Base-by-base conservation (phyloP, 2,797 vertebrate species). In the Lacerta viridis region DNA sequence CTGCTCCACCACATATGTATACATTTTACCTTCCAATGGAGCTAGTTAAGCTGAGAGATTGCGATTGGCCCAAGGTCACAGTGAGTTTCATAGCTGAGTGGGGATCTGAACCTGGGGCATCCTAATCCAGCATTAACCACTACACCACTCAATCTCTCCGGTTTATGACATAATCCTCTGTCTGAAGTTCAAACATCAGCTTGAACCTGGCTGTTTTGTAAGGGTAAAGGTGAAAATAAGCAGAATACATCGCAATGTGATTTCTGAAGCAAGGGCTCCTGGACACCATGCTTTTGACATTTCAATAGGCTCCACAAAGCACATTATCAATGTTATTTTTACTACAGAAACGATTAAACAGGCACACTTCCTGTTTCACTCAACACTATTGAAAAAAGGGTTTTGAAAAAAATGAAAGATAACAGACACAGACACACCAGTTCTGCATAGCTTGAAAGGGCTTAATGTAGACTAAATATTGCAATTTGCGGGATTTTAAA, bases 401-500 rank as follows among this genome's bases (percentile, higher is more conserved):
- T 46, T 18, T 46, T 88, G 55, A 7, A 69, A 18, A 88, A 83
- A 69, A 83, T 39, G 74, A 79, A 71, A 59, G 41, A 68, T 15
- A 7, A 25, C 1, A 5, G 10, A 77, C 68, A 64, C 15, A 55
- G 46, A 18, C 7, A 59, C 9, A 41, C 27, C 7, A 84, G 15
- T 25, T 66, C 41, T 7, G 43, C 41, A 15, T 43, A 69, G 27
- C 13, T 84, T 88, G 64, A 72, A 88, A 88, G n/a, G 87, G 85
- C 36, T 79, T 17, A 75, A 87, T 46, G 39, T 90, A 88, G 5
- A 83, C n/a, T 39, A 33, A 69, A 46, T 5, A 13, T 68, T 88
- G n/a, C 88, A 7, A 84, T 59, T 71, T 78, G 36, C 13, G 27
- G 69, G 82, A 80, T 18, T n/a, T 71, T 88, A 90, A 20, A 85